phyloP scores from a whole-genome alignment of 2,888 invertebrate species.

The Pseudococcus longispinus region DNA sequence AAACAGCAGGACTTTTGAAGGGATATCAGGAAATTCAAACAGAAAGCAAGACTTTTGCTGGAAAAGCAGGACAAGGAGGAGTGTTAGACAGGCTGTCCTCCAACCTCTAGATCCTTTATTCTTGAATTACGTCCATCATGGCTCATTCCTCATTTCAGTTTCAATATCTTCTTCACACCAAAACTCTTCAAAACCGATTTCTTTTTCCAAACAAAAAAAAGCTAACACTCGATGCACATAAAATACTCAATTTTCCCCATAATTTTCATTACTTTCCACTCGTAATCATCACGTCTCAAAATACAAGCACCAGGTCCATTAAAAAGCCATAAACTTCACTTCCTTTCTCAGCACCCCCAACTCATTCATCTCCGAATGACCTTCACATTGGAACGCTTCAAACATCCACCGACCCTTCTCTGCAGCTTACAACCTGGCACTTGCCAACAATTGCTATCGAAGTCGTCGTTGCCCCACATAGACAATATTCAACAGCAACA shows the following conservation, averaged over 20 bases:
- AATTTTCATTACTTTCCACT: background rate
- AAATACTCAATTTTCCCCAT: background rate
- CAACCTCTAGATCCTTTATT: too few relatives aligned
- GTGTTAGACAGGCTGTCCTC: too few relatives aligned
- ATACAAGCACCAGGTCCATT: background rate
- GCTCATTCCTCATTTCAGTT: too few relatives aligned
- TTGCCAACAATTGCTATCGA: background rate
- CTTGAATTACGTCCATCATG: too few relatives aligned
- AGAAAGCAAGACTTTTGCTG: too few relatives aligned
- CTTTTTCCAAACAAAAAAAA: too few relatives aligned
- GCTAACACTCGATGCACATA: too few relatives aligned
- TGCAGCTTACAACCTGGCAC: background rate
- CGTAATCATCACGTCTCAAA: background rate
- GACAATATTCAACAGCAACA: background rate
- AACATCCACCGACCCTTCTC: background rate
- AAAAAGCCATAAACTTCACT: background rate
- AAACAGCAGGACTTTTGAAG: too few relatives aligned
- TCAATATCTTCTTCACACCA: too few relatives aligned
- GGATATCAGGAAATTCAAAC: too few relatives aligned
- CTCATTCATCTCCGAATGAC: background rate
- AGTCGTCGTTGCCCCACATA: conserved; percentile 1
- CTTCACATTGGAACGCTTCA: background rate
- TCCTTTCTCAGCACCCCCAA: background rate
- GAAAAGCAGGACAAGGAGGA: too few relatives aligned
- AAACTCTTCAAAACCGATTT: too few relatives aligned